Percentiles rank a stretch among this genome's conserved stretches.
Conservation (phyloP, 2,888 invertebrate genomes). For the Silvanus unidentatus region DNA sequence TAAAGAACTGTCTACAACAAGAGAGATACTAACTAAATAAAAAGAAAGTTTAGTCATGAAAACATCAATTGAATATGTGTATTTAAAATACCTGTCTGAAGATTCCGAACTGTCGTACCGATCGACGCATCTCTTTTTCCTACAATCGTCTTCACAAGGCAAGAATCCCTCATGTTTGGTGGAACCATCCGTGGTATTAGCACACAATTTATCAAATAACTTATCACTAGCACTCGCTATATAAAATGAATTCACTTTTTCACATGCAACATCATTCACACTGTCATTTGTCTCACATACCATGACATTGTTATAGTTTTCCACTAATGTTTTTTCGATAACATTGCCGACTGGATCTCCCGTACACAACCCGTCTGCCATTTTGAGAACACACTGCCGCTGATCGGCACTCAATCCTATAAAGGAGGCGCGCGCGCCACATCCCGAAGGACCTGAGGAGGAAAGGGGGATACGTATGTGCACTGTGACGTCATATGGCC, state of each 20-base stretch:
- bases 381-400: conserved; percentile 66
- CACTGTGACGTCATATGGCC: conserved; percentile 37
- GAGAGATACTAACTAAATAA: conserved; percentile 19
- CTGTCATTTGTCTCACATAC: conserved; percentile 44
- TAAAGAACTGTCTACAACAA: no score
- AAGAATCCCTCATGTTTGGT: conserved; percentile 37
- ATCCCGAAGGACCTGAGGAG: conserved; percentile 5
- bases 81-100: conserved; percentile 71
- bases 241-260: conserved; percentile 49
- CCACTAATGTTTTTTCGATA: conserved; percentile 54
- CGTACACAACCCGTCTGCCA: conserved; percentile 74
- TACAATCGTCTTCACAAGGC: conserved; percentile 49
- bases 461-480: background rate
- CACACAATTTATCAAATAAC: conserved; percentile 40
- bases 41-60: conserved; percentile 14
- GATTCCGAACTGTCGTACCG: conserved; percentile 91
- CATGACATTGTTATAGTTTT: conserved; percentile 48
- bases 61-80: no score
- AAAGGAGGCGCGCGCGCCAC: conserved; percentile 32
- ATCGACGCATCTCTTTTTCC: conserved; percentile 82
- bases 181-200: conserved; percentile 18
- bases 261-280: conserved; percentile 51
- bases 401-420: conserved; percentile 10
- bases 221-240: conserved; percentile 42
- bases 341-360: conserved; percentile 56